phyloP scores from a whole-genome alignment of 2,888 invertebrate species.

The Tachystola acroxantha region DNA sequence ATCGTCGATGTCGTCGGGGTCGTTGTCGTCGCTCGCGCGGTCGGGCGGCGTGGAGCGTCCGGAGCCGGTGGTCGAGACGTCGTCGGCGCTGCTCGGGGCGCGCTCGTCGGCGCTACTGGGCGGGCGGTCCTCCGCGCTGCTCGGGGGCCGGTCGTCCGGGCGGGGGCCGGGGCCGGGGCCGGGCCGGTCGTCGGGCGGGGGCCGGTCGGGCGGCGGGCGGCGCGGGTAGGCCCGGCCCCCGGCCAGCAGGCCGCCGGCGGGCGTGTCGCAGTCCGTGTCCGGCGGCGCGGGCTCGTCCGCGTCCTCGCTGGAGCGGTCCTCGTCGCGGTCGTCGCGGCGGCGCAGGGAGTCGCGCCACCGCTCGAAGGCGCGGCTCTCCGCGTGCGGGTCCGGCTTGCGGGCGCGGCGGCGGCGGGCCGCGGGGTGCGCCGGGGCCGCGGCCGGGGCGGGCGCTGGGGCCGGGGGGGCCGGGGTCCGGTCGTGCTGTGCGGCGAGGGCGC shows the following conservation, averaged over 20 bases:
- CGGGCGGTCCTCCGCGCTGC: too few species aligned
- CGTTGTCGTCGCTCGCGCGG: conserved; percentile 1
- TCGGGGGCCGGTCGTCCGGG: conserved; percentile 2
- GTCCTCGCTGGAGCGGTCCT: conserved; percentile 44
- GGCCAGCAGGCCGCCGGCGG: conserved; percentile 7
- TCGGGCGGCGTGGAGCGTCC: conserved; percentile 17
- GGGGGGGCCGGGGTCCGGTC: conserved; percentile 15
- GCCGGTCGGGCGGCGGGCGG: conserved; percentile 9
- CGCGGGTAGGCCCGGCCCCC: conserved; percentile 6
- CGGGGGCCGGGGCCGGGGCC: conserved; percentile 12
- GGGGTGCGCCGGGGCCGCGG: conserved; percentile 17
- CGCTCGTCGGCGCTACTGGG: too few species aligned
- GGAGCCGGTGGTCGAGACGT: conserved; percentile 33
- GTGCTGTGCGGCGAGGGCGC: conserved; percentile 20
- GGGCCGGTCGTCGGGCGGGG: conserved; percentile 12
- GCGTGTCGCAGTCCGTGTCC: conserved; percentile 9
- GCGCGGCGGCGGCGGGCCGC: conserved; percentile 27
- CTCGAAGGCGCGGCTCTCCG: conserved; percentile 43
- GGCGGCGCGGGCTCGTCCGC: conserved; percentile 13
- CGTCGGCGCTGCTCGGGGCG: conserved; percentile 28
- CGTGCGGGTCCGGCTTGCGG: conserved; percentile 33
- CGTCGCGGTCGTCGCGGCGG: conserved; percentile 32
- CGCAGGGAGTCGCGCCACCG: conserved; percentile 54
- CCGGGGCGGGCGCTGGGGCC: conserved; percentile 17
- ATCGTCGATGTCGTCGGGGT: conserved; percentile 7